phyloP scores from a whole-genome alignment of 2,888 invertebrate species.

The Chesias legatella region DNA sequence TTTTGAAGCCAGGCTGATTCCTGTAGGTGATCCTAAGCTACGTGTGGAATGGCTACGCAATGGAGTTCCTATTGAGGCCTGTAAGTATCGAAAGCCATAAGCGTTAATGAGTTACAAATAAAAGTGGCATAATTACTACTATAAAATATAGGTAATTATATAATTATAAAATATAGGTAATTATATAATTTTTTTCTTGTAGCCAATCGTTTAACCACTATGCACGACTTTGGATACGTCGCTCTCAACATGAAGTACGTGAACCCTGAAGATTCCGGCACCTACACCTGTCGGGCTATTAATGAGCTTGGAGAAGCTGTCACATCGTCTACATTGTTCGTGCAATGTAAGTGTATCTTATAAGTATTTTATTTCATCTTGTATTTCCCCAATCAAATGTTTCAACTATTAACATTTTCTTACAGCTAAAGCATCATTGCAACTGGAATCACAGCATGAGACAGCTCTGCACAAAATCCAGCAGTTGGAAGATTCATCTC shows the following conservation, averaged over 20 bases:
- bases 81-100: slow-evolving; percentile 80
- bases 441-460: slow-evolving; percentile 94
- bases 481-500: slow-evolving; percentile 90
- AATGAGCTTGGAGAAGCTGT: slow-evolving; percentile 97
- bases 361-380: not conserved
- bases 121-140: no score
- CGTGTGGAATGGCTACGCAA: slow-evolving; percentile 96
- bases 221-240: slow-evolving; percentile 99
- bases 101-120: no score
- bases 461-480: slow-evolving; percentile 92
- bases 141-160: not conserved
- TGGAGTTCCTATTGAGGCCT: slow-evolving; percentile 93
- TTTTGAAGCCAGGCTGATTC: slow-evolving; percentile 95
- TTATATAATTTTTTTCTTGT: slow-evolving; percentile 27
- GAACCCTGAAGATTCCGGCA: slow-evolving; percentile 97
- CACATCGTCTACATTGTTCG: slow-evolving; percentile 94
- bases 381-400: not conserved
- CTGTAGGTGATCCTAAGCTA: slow-evolving; percentile 95
- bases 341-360: slow-evolving; percentile 85
- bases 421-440: slow-evolving; percentile 90
- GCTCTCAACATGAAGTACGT: slow-evolving; percentile 96
- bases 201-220: slow-evolving; percentile 95
- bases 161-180: not conserved
- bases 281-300: slow-evolving; percentile 95
- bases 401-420: slow-evolving; percentile 19